phyloP scores from a whole-genome alignment of 2,797 vertebrate species.

The Onychomys torridus region DNA sequence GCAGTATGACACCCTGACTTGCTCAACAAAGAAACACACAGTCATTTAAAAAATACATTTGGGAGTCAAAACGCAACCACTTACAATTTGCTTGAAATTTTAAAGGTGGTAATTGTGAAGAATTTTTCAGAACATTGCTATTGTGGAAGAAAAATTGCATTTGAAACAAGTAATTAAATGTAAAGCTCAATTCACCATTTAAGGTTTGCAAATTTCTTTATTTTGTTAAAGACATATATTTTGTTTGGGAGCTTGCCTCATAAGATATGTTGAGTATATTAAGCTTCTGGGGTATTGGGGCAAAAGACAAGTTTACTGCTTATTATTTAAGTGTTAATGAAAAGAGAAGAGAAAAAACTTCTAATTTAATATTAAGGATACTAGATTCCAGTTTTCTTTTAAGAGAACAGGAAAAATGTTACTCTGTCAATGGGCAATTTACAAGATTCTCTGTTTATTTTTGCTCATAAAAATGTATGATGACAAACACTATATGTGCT shows the following conservation, averaged over 20 bases:
- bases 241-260: neutral
- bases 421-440: neutral
- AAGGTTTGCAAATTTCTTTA: slow-evolving; percentile 28
- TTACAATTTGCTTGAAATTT: slow-evolving; percentile 37
- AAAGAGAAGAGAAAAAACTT: slow-evolving; percentile 28
- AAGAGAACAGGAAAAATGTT: slow-evolving; percentile 24
- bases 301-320: neutral
- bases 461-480: neutral
- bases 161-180: slow-evolving; percentile 43
- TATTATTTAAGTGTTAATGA: slow-evolving; percentile 19
- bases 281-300: neutral
- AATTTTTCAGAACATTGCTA: slow-evolving; percentile 50
- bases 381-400: neutral
- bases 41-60: slow-evolving; percentile 60
- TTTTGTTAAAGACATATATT: slow-evolving; percentile 45
- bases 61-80: slow-evolving; percentile 39
- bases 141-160: slow-evolving; percentile 42
- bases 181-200: slow-evolving; percentile 10
- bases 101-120: slow-evolving; percentile 52
- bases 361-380: neutral
- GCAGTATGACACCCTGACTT: slow-evolving; percentile 6
- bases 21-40: slow-evolving; percentile 14
- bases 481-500: neutral
- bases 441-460: neutral
- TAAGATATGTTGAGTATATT: slow-evolving; percentile 16